These are phyloP conservation scores for Epicauta chinensis DNA, from an alignment of 1,140 invertebrate species.

Conservation along the genomic window DNA sequence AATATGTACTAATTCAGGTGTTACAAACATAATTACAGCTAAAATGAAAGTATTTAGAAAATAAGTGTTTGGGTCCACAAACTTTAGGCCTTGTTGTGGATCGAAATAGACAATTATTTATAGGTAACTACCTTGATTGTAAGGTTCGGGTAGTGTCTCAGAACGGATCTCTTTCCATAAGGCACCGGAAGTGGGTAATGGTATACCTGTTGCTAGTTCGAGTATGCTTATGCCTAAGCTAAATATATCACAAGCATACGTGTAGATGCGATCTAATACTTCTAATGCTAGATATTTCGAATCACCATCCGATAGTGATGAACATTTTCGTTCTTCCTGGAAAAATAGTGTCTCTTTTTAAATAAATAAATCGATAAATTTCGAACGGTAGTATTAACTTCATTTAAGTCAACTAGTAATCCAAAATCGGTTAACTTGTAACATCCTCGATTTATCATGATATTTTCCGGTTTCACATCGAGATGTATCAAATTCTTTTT, in stretches of 20 bases:
- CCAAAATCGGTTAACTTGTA: constrained; percentile 75
- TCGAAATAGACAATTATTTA: too few relatives aligned
- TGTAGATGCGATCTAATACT: constrained; percentile 58
- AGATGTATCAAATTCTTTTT: constrained; percentile 57
- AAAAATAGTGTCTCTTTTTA: neutral
- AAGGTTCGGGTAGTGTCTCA: constrained; percentile 12
- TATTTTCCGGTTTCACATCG: constrained; percentile 75
- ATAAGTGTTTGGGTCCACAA: too few relatives aligned
- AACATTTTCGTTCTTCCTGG: constrained; percentile 7
- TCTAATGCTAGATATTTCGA: constrained; percentile 70
- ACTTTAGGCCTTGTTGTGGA: too few relatives aligned
- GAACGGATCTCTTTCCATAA: constrained; percentile 62
- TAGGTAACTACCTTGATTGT: constrained; percentile 22
- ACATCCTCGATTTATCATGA: constrained; percentile 54
- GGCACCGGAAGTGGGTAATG: constrained; percentile 60
- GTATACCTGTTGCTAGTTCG: constrained; percentile 64
- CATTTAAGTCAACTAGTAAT: constrained; percentile 58
- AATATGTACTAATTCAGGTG: too few relatives aligned
- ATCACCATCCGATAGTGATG: constrained; percentile 58
- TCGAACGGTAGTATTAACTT: constrained; percentile 40
- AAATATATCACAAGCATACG: constrained; percentile 55
- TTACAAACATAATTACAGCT: too few relatives aligned
- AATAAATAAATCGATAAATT: neutral
- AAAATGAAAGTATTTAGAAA: too few relatives aligned
- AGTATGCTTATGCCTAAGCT: constrained; percentile 68